These are phyloP conservation scores for Dione vanillae DNA, from an alignment of 2,888 invertebrate genomes.

Conservation along the genomic window DNA sequence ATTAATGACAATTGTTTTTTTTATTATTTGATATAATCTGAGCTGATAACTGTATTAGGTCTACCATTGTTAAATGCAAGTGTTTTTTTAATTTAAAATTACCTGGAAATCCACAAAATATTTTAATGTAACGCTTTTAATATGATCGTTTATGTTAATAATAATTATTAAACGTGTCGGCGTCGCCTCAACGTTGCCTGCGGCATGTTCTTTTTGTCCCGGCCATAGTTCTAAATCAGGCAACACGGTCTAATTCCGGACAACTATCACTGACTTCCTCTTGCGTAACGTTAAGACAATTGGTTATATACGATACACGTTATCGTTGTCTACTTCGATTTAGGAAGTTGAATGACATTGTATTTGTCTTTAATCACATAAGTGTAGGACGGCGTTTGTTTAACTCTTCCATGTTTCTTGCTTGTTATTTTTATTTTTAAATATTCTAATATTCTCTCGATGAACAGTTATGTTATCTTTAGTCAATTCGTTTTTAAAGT, in stretches of 20 bases:
- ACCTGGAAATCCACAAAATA: too few species aligned
- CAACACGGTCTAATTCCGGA: constrained; percentile 74
- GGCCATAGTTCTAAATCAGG: constrained; percentile 77
- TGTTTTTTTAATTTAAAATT: too few species aligned
- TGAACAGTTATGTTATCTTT: constrained; percentile 9
- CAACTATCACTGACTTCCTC: constrained; percentile 61
- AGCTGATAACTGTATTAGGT: not conserved
- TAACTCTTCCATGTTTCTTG: not conserved
- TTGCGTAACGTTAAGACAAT: constrained; percentile 71
- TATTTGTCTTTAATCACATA: constrained; percentile 11
- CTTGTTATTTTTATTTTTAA: constrained; percentile 12
- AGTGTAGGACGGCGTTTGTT: constrained; percentile 20
- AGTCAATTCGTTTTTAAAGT: not conserved
- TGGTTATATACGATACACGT: constrained; percentile 48
- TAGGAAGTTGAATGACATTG: constrained; percentile 40
- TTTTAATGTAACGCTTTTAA: not conserved
- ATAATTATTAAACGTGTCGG: constrained; percentile 33
- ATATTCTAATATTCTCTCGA: not conserved
- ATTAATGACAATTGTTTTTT: too few species aligned
- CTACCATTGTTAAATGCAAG: too few species aligned
- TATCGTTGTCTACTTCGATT: constrained; percentile 41
- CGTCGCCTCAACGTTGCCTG: constrained; percentile 38
- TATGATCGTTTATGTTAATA: not conserved
- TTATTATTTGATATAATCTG: not conserved
- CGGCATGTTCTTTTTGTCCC: constrained; percentile 70